Conservation (phyloP, 2,888 invertebrate species). For the Myopa tessellatipennis region DNA sequence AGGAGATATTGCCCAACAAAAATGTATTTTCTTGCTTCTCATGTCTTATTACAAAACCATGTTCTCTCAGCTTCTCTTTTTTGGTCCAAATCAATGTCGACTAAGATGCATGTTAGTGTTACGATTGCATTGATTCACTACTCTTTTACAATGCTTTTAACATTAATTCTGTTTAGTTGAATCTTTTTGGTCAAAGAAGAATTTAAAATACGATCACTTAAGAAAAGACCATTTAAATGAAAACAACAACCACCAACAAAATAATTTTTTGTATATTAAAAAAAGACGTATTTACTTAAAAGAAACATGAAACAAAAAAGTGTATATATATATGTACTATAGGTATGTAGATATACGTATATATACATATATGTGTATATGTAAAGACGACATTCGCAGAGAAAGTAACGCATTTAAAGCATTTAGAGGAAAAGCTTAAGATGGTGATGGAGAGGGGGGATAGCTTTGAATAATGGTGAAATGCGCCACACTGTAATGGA, state of each 20-base stretch:
- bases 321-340: constrained; percentile 41
- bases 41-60: no score
- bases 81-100: no score
- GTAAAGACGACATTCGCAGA: constrained; percentile 38
- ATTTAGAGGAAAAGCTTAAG: constrained; percentile 29
- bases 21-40: constrained; percentile 18
- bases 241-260: constrained; percentile 41
- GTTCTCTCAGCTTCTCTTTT: neutral
- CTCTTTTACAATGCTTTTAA: no score
- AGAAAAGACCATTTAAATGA: constrained; percentile 33
- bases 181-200: neutral
- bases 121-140: no score
- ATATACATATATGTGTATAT: constrained; percentile 44
- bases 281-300: neutral
- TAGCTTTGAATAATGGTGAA: neutral
- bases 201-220: neutral
- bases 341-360: constrained; percentile 27
- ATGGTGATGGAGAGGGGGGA: neutral
- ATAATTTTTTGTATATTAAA: constrained; percentile 23
- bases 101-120: no score
- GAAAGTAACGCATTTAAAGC: neutral
- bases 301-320: neutral
- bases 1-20: constrained; percentile 18
- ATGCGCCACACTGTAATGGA: constrained; percentile 6
- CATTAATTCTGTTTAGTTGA: neutral